Conservation (phyloP, 2,113 vertebrate genomes). For the Sander lucioperca region DNA sequence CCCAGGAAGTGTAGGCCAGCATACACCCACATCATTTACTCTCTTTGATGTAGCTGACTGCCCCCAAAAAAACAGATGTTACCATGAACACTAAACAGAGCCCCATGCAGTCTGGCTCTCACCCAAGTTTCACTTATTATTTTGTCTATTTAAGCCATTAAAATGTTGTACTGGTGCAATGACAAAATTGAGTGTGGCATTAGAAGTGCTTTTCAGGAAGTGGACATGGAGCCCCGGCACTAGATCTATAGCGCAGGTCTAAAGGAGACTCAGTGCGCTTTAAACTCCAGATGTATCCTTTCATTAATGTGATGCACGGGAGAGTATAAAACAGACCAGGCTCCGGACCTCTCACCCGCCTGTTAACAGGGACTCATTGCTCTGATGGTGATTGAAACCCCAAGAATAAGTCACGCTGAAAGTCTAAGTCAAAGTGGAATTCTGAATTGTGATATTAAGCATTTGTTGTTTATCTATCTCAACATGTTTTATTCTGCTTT, state of each 20-base stretch:
- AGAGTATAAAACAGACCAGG: constrained; percentile 51
- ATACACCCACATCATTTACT: constrained; percentile 62
- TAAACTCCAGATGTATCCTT: constrained; percentile 76
- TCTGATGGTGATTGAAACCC: constrained; percentile 24
- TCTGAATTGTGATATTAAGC: constrained; percentile 17
- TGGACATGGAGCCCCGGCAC: constrained; percentile 24
- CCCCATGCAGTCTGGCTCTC: constrained; percentile 53
- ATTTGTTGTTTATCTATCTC: background rate
- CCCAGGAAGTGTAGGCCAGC: constrained; percentile 60
- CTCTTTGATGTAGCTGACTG: constrained; percentile 64
- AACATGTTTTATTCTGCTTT: constrained; percentile 17
- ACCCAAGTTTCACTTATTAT: constrained; percentile 65
- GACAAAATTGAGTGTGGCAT: constrained; percentile 68
- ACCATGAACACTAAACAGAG: constrained; percentile 72
- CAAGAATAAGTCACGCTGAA: constrained; percentile 3
- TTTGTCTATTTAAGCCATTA: constrained; percentile 69
- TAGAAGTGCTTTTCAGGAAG: constrained; percentile 74
- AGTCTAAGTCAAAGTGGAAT: background rate
- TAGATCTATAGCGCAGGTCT: constrained; percentile 36
- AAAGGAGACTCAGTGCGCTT: constrained; percentile 53
- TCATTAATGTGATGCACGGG: constrained; percentile 62
- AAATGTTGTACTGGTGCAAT: constrained; percentile 53
- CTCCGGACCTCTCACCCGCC: constrained; percentile 39
- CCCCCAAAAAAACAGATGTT: constrained; percentile 74
- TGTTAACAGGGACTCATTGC: constrained; percentile 20